These are phyloP conservation scores for Sinelater perroti DNA, from an alignment of 2,888 invertebrate species.

Conservation along the genomic window DNA sequence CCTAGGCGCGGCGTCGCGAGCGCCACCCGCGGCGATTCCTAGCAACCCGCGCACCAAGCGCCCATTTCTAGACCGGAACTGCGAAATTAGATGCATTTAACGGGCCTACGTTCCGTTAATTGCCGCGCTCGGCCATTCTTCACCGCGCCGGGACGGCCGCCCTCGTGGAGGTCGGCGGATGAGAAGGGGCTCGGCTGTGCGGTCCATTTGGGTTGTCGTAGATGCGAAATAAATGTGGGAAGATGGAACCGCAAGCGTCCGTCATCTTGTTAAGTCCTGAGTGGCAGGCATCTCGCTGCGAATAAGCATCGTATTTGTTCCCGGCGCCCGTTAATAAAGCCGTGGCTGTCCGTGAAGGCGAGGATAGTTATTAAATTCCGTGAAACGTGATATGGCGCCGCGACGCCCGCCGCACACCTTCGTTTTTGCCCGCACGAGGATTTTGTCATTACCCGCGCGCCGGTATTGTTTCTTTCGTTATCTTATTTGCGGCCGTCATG, in stretches of 20 bases:
- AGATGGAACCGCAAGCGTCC: slow-evolving; percentile 34
- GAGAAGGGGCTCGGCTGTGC: slow-evolving; percentile 21
- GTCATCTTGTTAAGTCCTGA: slow-evolving; percentile 36
- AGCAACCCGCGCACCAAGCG: slow-evolving; percentile 5
- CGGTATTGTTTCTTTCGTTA: slow-evolving; percentile 26
- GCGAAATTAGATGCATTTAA: slow-evolving; percentile 25
- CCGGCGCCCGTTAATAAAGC: slow-evolving; percentile 43
- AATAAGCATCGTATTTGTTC: slow-evolving; percentile 40
- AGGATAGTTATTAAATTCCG: slow-evolving; percentile 46
- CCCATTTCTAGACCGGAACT: slow-evolving; percentile 20
- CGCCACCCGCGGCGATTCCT: slow-evolving; percentile 4
- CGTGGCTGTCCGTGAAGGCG: slow-evolving; percentile 43
- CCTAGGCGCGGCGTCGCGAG: slow-evolving; percentile 28
- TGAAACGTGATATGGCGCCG: slow-evolving; percentile 41
- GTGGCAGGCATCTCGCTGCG: slow-evolving; percentile 33
- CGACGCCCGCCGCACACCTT: slow-evolving; percentile 34
- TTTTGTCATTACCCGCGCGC: slow-evolving; percentile 36
- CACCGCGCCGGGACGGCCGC: slow-evolving; percentile 3
- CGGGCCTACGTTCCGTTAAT: slow-evolving; percentile 19
- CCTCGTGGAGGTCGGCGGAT: slow-evolving; percentile 13
- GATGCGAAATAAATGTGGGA: slow-evolving; percentile 30
- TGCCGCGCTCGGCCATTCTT: slow-evolving; percentile 12
- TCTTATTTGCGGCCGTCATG: slow-evolving; percentile 27
- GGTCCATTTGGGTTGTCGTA: slow-evolving; percentile 28
- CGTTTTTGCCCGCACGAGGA: slow-evolving; percentile 34